Evolutionary conservation across 2,113 vertebrate genomes (phyloP).

Genomic region (Macrotis lagotis): DNA sequence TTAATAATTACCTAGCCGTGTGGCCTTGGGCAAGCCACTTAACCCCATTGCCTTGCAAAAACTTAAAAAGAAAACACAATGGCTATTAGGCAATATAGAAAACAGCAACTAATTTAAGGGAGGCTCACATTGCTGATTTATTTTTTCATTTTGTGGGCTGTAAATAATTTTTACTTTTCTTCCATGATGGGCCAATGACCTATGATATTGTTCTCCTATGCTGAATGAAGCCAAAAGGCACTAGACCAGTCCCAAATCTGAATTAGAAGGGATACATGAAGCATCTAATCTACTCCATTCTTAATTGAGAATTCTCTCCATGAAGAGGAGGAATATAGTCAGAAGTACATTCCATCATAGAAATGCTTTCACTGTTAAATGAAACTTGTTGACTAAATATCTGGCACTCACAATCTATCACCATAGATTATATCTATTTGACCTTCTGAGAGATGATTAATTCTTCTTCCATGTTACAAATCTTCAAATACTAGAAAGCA

Average conservation of each 20-base stretch:
- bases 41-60: too few species aligned
- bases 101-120: slow-evolving; percentile 4
- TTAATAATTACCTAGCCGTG: too few species aligned
- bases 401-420: not conserved
- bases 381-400: too few species aligned
- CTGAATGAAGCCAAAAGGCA: slow-evolving; percentile 6
- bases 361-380: not conserved
- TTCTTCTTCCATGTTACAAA: not conserved
- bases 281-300: not conserved
- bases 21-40: too few species aligned
- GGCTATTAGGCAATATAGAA: slow-evolving; percentile 9
- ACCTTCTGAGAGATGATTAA: not conserved
- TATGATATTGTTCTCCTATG: not conserved
- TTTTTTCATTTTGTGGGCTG: slow-evolving; percentile 2
- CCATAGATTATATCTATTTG: not conserved
- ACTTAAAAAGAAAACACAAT: too few species aligned
- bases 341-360: not conserved
- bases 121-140: not conserved
- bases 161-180: slow-evolving; percentile 41
- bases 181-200: not conserved
- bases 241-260: not conserved
- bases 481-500: not conserved
- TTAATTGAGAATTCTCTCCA: not conserved
- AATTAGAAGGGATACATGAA: not conserved
- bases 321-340: not conserved